Evolutionary conservation across 64 coral and sea anemone species (phyloP).

Genomic region (Hydrozoanthus tunicans): DNA sequence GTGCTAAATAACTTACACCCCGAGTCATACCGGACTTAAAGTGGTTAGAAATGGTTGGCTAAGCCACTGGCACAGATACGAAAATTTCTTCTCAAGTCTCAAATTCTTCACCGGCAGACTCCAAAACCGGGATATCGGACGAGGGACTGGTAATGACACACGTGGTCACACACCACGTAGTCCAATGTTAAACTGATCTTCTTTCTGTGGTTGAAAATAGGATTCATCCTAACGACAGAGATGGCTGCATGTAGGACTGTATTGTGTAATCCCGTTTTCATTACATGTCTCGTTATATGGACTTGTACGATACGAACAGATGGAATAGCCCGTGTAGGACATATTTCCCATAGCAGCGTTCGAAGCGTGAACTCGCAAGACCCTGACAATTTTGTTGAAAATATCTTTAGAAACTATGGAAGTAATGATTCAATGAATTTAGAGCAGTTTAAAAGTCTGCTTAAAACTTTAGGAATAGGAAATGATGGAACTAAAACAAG

Average conservation of each 20-base stretch:
- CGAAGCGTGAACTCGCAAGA: constrained; percentile 63
- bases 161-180: too few species aligned
- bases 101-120: too few species aligned
- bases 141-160: too few species aligned
- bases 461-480: constrained; percentile 69
- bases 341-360: constrained; percentile 65
- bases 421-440: constrained; percentile 74
- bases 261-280: not conserved
- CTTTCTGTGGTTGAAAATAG: too few species aligned
- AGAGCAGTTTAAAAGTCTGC: constrained; percentile 59
- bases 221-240: not conserved
- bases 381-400: constrained; percentile 57
- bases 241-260: not conserved
- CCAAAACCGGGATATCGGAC: too few species aligned
- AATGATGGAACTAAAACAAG: constrained; percentile 30
- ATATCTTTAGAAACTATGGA: constrained; percentile 78
- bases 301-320: constrained; percentile 19
- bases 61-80: too few species aligned
- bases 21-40: too few species aligned
- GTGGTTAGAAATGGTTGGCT: too few species aligned
- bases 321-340: not conserved
- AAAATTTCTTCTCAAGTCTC: too few species aligned
- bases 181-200: too few species aligned
- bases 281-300: not conserved
- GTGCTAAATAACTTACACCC: too few species aligned